phyloP scores from a whole-genome alignment of 2,113 vertebrate species.

The Anoura caudifer region DNA sequence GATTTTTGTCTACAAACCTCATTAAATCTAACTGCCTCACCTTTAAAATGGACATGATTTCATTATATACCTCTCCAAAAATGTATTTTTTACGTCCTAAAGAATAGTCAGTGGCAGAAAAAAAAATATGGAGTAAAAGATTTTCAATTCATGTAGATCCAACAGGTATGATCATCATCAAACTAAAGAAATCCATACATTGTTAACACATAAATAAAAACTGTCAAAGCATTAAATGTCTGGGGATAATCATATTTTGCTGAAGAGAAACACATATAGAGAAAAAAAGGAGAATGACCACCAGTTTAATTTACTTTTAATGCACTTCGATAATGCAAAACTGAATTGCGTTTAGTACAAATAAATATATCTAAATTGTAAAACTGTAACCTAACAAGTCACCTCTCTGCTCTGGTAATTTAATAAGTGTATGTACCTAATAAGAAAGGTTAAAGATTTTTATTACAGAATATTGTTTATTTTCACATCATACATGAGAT shows the following conservation, averaged over 20 bases:
- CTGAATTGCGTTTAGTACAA: conserved; percentile 7
- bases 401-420: neutral
- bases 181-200: neutral
- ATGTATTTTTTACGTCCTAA: neutral
- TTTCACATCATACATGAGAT: conserved; percentile 1
- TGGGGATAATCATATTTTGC: neutral
- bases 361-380: neutral
- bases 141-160: neutral
- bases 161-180: neutral
- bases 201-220: conserved; percentile 20
- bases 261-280: neutral
- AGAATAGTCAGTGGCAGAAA: neutral
- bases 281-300: neutral
- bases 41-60: conserved; percentile 8
- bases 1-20: conserved; percentile 1
- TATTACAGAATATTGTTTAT: conserved; percentile 30
- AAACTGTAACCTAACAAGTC: neutral
- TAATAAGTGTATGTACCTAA: neutral
- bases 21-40: neutral
- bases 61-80: neutral
- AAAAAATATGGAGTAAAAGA: neutral
- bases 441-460: neutral
- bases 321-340: neutral
- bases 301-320: neutral
- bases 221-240: neutral